A percentile compares a stretch with the other conserved stretches of the same genome.
Conservation (phyloP, 1,140 invertebrate species). For the Neodiprion lecontei region DNA sequence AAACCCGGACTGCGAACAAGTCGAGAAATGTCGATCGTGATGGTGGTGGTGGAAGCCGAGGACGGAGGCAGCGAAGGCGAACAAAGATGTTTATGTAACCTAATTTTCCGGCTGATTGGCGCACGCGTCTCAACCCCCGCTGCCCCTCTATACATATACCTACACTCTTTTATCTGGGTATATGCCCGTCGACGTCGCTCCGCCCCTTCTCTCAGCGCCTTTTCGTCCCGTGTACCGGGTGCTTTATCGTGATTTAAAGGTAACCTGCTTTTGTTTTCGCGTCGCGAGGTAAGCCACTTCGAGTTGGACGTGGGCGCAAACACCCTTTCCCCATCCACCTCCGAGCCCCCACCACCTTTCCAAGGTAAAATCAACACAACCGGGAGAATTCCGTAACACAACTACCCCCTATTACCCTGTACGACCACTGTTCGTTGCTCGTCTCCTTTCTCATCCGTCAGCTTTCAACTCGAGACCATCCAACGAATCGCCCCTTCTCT, state of each 20-base stretch:
- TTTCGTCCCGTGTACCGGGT: background rate
- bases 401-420: too few relatives aligned
- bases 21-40: background rate
- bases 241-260: slow-evolving; percentile 20
- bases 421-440: too few relatives aligned
- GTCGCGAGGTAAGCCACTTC: slow-evolving; percentile 4
- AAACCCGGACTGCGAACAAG: too few relatives aligned
- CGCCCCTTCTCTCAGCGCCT: slow-evolving; percentile 4
- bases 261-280: slow-evolving; percentile 16
- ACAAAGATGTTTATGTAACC: slow-evolving; percentile 21
- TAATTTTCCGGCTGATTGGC: slow-evolving; percentile 19
- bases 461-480: too few relatives aligned
- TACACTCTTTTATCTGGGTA: background rate
- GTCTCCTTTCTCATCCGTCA: too few relatives aligned
- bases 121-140: background rate
- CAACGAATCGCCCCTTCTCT: too few relatives aligned
- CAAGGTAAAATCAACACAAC: slow-evolving; percentile 24
- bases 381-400: background rate
- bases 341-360: background rate
- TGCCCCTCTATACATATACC: background rate
- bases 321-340: background rate
- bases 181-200: background rate
- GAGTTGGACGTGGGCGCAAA: slow-evolving; percentile 14
- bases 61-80: background rate
- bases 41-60: background rate